Percentiles rank a stretch among this genome's conserved stretches.
These are phyloP conservation scores for Menidia beryllina DNA, from an alignment of 2,113 vertebrate species.

Conservation along the genomic window DNA sequence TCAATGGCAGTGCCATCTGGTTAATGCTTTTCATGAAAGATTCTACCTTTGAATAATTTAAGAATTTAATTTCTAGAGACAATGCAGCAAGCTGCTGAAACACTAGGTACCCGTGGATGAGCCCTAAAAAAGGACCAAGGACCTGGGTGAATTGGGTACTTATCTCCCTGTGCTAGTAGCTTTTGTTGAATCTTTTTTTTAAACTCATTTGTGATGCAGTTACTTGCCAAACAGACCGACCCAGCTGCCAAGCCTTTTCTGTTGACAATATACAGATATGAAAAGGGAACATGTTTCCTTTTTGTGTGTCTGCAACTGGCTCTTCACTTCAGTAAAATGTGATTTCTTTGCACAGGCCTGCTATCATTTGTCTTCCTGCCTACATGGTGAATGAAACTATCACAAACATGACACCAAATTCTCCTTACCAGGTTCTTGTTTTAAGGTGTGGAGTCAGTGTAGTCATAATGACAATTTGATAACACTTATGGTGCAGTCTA, in stretches of 20 bases:
- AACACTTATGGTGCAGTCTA: constrained; percentile 5
- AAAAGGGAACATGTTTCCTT: not conserved
- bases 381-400: not conserved
- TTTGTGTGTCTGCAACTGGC: not conserved
- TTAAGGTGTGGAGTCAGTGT: not conserved
- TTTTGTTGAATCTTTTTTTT: constrained; percentile 25
- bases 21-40: not conserved
- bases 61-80: not conserved
- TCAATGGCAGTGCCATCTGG: constrained; percentile 12
- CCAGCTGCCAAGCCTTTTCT: constrained; percentile 16
- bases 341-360: constrained; percentile 25
- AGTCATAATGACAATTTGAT: constrained; percentile 38
- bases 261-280: constrained; percentile 6
- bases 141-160: not conserved
- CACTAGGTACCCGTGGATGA: no score
- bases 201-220: constrained; percentile 7
- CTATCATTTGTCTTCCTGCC: not conserved
- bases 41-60: not conserved
- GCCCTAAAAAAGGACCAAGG: no score
- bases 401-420: constrained; percentile 37
- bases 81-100: constrained; percentile 1
- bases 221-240: constrained; percentile 4
- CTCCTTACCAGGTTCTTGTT: constrained; percentile 13
- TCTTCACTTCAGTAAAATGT: not conserved
- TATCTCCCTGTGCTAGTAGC: constrained; percentile 3